Evolutionary conservation across 2,113 vertebrate species (phyloP), one percentile per base, ranked within the genome.

Genomic region (Dendropsophus ebraccatus): DNA sequence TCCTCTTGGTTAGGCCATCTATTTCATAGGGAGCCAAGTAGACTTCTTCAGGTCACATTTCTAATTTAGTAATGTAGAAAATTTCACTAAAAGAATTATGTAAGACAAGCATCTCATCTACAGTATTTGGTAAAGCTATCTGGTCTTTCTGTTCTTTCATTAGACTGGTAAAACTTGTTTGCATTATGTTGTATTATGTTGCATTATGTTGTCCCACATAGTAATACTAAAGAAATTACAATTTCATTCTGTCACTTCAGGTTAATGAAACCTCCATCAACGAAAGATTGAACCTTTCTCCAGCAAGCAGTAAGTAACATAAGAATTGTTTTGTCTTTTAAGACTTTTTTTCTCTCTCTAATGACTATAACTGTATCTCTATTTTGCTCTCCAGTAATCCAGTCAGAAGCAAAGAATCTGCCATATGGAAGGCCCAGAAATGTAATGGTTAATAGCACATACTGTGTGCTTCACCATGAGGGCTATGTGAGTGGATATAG

Each of bases 401-500:
- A 35, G 0, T 88, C 91, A 47, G 77, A n/a, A 52, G 88, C 81
- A 0, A 19, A 65, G 17, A 90, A 95, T 87, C 87, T 94, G 87
- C 90, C 91, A 2, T 97, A 96, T 0, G 97, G 98, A 7, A 95
- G 94, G 77, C 97, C 97, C 0, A 91, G 0, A 81, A 83, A 96
- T 87, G 87, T 96, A 76, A 94, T 95, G 91, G 83, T 90, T 2
- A 5, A 89, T 0, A 91, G 86, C 0, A 82, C 84, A 0, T 95
- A 96, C 91, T 99, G 96, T 86, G 70, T 97, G 5, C 97, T 99
- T 47, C 79, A 92, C 35, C 97, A 99, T 1, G 87, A 90, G 4
- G 94, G 90, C 1, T 99, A 96, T 56, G 83, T 99, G 91, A 96
- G 90, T n/a, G 97, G 89, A 54, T 99, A 95, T 88, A 96, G 93